Evolutionary conservation across 2,113 vertebrate genomes (phyloP).

Genomic region (Melozone crissalis): DNA sequence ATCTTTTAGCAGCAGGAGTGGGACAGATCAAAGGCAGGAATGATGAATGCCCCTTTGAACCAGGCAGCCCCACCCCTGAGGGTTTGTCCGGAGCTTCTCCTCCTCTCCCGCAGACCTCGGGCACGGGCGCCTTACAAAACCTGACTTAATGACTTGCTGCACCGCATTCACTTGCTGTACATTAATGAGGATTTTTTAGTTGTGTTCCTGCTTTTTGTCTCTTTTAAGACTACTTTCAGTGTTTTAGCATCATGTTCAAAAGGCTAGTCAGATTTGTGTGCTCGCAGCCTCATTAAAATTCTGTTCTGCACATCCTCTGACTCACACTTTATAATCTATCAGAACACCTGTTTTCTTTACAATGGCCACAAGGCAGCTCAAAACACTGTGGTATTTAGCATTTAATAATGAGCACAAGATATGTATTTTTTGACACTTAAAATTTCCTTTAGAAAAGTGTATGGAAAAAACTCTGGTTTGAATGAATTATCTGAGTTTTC

Average conservation of each 20-base stretch:
- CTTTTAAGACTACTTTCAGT: conserved; percentile 78
- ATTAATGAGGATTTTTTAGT: conserved; percentile 72
- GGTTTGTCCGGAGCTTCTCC: not conserved
- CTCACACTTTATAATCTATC: conserved; percentile 87
- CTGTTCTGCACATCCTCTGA: conserved; percentile 82
- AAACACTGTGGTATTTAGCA: conserved; percentile 87
- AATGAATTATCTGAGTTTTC: conserved; percentile 76
- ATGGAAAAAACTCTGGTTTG: conserved; percentile 72
- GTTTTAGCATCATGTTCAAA: conserved; percentile 80
- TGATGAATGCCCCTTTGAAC: not conserved
- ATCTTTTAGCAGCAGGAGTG: not conserved
- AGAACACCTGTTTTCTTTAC: conserved; percentile 89
- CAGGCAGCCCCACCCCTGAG: not conserved
- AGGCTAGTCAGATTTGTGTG: conserved; percentile 80
- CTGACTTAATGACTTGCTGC: conserved; percentile 61
- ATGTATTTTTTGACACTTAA: conserved; percentile 86
- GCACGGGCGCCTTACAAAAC: not conserved
- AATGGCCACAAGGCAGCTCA: conserved; percentile 87
- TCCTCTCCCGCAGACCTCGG: not conserved
- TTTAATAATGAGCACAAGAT: conserved; percentile 87
- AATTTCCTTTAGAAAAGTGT: conserved; percentile 79
- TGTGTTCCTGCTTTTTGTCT: conserved; percentile 71
- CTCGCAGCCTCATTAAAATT: conserved; percentile 83
- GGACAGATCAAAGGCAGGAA: not conserved
- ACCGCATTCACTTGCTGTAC: conserved; percentile 57